phyloP scores from a whole-genome alignment of 2,888 invertebrate species.

The Cancer borealis region DNA sequence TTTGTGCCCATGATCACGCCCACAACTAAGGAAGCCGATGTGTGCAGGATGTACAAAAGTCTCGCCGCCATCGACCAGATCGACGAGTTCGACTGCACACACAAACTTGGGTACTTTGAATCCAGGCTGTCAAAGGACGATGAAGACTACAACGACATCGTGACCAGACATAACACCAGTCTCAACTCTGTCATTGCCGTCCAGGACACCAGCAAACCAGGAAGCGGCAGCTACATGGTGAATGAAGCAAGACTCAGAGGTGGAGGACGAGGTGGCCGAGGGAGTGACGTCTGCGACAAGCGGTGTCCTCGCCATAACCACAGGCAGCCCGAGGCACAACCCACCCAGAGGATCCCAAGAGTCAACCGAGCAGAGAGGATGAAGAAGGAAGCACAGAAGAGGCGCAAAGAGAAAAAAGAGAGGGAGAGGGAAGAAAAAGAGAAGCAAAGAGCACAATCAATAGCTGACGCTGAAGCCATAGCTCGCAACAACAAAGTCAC shows the following conservation, averaged over 20 bases:
- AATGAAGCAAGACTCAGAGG: constrained; percentile 66
- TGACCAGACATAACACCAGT: constrained; percentile 75
- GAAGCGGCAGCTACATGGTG: constrained; percentile 2
- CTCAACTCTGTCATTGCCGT: constrained; percentile 70
- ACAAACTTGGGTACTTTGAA: constrained; percentile 73
- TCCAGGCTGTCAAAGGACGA: constrained; percentile 70
- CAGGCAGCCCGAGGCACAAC: constrained; percentile 70
- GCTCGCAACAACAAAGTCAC: constrained; percentile 55
- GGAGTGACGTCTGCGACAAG: constrained; percentile 67
- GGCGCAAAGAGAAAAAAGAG: constrained; percentile 75
- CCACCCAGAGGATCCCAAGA: constrained; percentile 74
- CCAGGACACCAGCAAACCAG: constrained; percentile 50
- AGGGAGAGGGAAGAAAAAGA: constrained; percentile 72
- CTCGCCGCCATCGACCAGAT: constrained; percentile 76
- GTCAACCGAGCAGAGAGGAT: constrained; percentile 75
- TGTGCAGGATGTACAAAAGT: constrained; percentile 76
- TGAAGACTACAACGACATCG: constrained; percentile 74
- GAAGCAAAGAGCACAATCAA: constrained; percentile 46
- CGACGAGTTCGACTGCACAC: constrained; percentile 58
- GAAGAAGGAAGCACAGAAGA: constrained; percentile 76
- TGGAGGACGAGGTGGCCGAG: constrained; percentile 70
- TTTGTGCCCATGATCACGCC: constrained; percentile 63
- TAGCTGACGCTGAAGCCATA: constrained; percentile 41
- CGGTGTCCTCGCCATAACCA: constrained; percentile 69
- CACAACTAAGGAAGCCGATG: constrained; percentile 48